These are phyloP conservation scores for Gila orcuttii DNA, from an alignment of 2,113 vertebrate genomes.

Conservation along the genomic window DNA sequence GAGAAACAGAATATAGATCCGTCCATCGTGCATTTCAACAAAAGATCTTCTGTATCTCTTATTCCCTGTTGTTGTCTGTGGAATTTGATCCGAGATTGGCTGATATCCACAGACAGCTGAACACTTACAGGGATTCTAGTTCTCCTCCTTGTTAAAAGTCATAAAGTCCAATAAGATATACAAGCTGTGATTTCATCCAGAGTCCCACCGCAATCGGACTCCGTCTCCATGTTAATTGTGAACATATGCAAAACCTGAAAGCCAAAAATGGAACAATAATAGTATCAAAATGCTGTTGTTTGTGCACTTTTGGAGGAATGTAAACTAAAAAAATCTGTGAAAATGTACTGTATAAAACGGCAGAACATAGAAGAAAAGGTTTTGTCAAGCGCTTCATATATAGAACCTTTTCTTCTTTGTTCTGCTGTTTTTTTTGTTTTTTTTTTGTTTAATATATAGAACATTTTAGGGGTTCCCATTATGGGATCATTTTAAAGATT, in stretches of 20 bases:
- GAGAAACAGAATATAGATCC: neutral
- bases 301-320: neutral
- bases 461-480: no score
- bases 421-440: no score
- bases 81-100: neutral
- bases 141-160: conserved; percentile 50
- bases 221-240: conserved; percentile 62
- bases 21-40: neutral
- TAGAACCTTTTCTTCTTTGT: no score
- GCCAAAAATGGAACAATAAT: conserved; percentile 54
- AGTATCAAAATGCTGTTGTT: conserved; percentile 21
- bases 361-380: no score
- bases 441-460: no score
- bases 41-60: conserved; percentile 7
- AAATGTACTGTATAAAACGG: no score
- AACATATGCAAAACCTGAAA: conserved; percentile 61
- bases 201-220: conserved; percentile 62
- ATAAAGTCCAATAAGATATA: conserved; percentile 62
- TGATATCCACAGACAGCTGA: conserved; percentile 12
- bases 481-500: no score
- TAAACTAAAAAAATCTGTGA: no score
- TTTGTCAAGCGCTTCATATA: no score
- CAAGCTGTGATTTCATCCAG: conserved; percentile 61
- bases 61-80: conserved; percentile 11
- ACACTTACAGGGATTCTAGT: neutral